Conservation (phyloP, 2,888 invertebrate genomes). For the Coremacera marginata region DNA sequence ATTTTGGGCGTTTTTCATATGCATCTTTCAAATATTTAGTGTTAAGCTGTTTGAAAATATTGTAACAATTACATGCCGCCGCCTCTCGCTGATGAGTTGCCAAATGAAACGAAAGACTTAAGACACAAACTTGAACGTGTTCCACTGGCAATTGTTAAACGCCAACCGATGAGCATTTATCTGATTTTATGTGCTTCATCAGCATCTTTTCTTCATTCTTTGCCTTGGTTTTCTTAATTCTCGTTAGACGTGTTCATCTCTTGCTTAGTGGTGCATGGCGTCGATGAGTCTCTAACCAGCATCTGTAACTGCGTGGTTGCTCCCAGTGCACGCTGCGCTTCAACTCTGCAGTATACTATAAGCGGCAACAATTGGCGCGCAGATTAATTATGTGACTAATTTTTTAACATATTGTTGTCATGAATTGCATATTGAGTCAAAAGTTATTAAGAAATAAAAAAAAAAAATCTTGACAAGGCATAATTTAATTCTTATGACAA, state of each 20-base stretch:
- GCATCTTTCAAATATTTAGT: too few relatives aligned
- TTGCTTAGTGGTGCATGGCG: slow-evolving; percentile 9
- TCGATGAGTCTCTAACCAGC: slow-evolving; percentile 14
- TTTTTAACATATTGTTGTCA: neutral
- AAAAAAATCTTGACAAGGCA: too few relatives aligned
- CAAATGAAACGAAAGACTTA: too few relatives aligned
- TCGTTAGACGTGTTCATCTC: neutral
- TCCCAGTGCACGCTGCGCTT: neutral
- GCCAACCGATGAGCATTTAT: neutral
- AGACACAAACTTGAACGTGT: too few relatives aligned
- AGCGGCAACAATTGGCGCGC: neutral
- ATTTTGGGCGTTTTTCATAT: too few relatives aligned
- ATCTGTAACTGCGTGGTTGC: neutral
- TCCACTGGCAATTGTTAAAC: too few relatives aligned
- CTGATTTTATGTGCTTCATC: neutral
- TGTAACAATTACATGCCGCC: too few relatives aligned
- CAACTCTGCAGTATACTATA: neutral
- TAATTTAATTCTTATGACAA: too few relatives aligned
- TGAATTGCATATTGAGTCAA: neutral
- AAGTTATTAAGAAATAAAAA: neutral
- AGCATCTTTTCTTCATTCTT: neutral
- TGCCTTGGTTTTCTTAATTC: neutral
- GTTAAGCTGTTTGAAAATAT: too few relatives aligned
- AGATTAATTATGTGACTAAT: neutral
- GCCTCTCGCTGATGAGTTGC: too few relatives aligned